A percentile compares a stretch with the other conserved stretches of the same genome.
Conservation (phyloP, 2,888 invertebrate genomes). For the Drosophila atripex region DNA sequence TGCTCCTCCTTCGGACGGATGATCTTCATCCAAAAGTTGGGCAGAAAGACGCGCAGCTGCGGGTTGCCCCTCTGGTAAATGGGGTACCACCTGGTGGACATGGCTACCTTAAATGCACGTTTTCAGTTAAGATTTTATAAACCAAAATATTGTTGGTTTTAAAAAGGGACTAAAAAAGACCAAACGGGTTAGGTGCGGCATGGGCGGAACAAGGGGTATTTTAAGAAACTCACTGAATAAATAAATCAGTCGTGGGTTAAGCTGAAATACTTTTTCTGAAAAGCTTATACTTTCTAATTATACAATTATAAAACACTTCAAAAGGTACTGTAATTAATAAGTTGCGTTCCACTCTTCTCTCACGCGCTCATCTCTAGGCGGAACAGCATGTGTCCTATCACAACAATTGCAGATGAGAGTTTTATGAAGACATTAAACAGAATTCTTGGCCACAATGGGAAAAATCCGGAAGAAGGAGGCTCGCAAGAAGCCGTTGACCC, state of each 20-base stretch:
- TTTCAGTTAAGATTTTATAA: slow-evolving; percentile 29
- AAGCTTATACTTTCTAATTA: too few species aligned
- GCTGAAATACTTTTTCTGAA: too few species aligned
- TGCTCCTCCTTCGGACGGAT: slow-evolving; percentile 88
- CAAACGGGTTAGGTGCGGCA: slow-evolving; percentile 19
- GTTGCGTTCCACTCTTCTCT: neutral
- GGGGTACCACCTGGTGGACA: slow-evolving; percentile 89
- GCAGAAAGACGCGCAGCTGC: slow-evolving; percentile 95
- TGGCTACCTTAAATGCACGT: slow-evolving; percentile 30
- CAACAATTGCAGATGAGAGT: slow-evolving; percentile 19
- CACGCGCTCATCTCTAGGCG: neutral
- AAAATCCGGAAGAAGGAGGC: slow-evolving; percentile 54
- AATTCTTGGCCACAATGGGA: slow-evolving; percentile 46
- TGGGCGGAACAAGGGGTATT: neutral
- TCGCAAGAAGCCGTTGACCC: slow-evolving; percentile 81
- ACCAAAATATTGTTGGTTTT: neutral
- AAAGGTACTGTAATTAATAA: too few species aligned
- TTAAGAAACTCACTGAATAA: neutral
- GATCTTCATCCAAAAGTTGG: slow-evolving; percentile 98
- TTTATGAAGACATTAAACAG: neutral
- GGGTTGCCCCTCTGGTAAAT: slow-evolving; percentile 96
- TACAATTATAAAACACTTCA: too few species aligned
- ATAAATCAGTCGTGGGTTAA: neutral
- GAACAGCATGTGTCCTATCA: slow-evolving; percentile 28
- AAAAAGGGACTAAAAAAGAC: slow-evolving; percentile 50